Conservation (phyloP, 2,888 invertebrate species). For the Baccha elongata region DNA sequence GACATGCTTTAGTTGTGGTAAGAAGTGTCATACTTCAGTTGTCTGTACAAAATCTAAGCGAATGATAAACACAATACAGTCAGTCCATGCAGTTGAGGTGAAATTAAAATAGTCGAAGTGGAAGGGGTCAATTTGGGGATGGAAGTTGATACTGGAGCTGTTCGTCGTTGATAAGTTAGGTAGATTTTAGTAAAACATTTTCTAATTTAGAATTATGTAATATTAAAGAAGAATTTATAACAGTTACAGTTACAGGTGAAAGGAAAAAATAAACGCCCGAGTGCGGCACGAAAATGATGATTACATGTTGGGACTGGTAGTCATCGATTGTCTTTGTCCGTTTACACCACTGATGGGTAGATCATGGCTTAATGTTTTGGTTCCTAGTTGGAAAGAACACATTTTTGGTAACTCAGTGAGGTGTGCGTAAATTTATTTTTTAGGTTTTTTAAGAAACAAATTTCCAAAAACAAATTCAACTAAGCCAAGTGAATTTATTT, state of each 20-base stretch:
- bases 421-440: too few species aligned
- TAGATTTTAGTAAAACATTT: not conserved
- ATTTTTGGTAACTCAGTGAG: not conserved
- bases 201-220: constrained; percentile 1
- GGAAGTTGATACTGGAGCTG: not conserved
- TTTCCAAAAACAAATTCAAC: not conserved
- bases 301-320: not conserved
- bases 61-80: not conserved
- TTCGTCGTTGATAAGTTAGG: constrained; percentile 18
- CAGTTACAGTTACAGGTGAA: not conserved
- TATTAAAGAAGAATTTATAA: not conserved
- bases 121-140: not conserved
- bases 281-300: not conserved
- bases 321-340: not conserved
- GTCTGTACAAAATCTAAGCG: not conserved
- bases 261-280: constrained; percentile 13
- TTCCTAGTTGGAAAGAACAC: not conserved
- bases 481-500: not conserved
- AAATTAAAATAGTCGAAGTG: not conserved
- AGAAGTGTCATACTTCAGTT: not conserved
- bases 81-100: not conserved
- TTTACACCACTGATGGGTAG: not conserved
- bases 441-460: not conserved
- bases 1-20: not conserved
- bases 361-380: not conserved